Conservation (phyloP, 2,888 invertebrate species). For the Rhagonycha fulva region DNA sequence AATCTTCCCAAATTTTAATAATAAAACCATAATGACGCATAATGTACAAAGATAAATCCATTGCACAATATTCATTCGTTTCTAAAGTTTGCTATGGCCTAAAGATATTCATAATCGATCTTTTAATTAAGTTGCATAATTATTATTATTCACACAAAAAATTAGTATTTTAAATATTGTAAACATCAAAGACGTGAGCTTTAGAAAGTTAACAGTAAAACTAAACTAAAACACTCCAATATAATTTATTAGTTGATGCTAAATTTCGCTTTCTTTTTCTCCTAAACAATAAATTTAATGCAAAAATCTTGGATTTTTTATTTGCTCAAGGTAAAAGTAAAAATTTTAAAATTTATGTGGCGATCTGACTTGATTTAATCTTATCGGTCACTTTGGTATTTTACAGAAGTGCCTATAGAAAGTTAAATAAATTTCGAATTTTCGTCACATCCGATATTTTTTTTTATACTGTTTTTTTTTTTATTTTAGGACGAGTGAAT, state of each 20-base stretch:
- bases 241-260: neutral
- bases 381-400: neutral
- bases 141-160: neutral
- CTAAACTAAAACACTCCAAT: neutral
- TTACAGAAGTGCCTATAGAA: neutral
- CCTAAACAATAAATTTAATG: neutral
- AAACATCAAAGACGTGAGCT: neutral
- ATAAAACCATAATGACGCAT: neutral
- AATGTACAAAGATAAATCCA: neutral
- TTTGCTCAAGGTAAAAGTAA: neutral
- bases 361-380: neutral
- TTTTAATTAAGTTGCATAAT: neutral
- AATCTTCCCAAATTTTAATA: neutral
- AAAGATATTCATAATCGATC: neutral
- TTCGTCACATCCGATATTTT: neutral
- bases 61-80: neutral
- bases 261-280: neutral
- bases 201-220: neutral
- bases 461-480: constrained; percentile 31
- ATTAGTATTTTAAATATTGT: neutral
- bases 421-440: neutral
- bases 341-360: neutral
- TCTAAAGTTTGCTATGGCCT: neutral
- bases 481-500: constrained; percentile 76
- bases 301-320: neutral